These are phyloP conservation scores for Anguilla marmorata DNA, from an alignment of 2,797 vertebrate species.

Conservation along the genomic window DNA sequence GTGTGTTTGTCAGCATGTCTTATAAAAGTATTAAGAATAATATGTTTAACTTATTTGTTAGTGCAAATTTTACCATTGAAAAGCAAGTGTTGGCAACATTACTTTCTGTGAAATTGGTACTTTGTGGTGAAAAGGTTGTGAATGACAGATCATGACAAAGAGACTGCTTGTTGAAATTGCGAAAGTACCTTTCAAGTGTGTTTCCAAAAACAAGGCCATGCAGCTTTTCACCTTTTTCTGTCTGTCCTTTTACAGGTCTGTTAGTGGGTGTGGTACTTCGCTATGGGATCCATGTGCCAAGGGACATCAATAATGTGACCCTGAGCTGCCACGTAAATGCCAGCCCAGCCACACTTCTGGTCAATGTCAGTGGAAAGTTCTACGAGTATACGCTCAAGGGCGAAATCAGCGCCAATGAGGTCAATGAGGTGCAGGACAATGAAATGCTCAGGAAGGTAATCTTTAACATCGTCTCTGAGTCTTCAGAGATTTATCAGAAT, in stretches of 20 bases:
- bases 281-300: slow-evolving; percentile 87
- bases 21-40: neutral
- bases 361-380: slow-evolving; percentile 92
- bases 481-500: neutral
- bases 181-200: too few species aligned
- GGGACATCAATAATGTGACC: slow-evolving; percentile 81
- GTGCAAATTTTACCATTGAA: neutral
- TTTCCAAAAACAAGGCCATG: neutral
- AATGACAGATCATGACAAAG: neutral
- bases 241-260: slow-evolving; percentile 71
- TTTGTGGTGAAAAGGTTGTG: neutral
- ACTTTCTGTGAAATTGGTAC: neutral
- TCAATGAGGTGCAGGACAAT: slow-evolving; percentile 86
- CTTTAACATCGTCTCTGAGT: neutral
- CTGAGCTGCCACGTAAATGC: slow-evolving; percentile 85
- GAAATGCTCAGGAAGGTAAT: slow-evolving; percentile 95
- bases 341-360: slow-evolving; percentile 86
- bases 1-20: neutral
- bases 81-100: neutral
- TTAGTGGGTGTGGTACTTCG: slow-evolving; percentile 90
- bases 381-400: slow-evolving; percentile 95
- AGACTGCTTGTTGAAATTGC: neutral
- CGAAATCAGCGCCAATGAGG: slow-evolving; percentile 83
- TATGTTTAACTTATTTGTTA: neutral
- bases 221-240: neutral